A percentile compares a stretch with the other conserved stretches of the same genome.
Conservation (phyloP, 2,888 invertebrate genomes). For the Tridacna gigas region DNA sequence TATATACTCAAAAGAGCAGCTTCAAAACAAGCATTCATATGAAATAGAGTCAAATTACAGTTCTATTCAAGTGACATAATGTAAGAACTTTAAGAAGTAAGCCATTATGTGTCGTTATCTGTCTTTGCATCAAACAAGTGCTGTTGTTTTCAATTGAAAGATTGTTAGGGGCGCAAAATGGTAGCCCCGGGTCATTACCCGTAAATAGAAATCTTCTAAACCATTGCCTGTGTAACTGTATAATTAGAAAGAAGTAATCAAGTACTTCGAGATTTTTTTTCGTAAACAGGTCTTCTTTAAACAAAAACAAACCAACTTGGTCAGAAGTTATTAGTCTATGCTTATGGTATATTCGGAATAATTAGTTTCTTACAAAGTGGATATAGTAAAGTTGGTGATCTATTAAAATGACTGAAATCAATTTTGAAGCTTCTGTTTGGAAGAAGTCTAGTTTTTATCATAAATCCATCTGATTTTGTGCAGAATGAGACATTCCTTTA, state of each 20-base stretch:
- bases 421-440: too few relatives aligned
- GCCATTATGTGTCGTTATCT: conserved; percentile 22
- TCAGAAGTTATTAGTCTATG: not conserved
- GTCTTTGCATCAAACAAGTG: conserved; percentile 15
- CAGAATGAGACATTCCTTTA: too few relatives aligned
- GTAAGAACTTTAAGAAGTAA: conserved; percentile 4
- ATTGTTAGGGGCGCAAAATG: conserved; percentile 20
- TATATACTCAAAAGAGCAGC: conserved; percentile 6
- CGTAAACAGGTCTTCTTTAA: not conserved
- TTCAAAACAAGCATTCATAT: conserved; percentile 26
- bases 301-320: not conserved
- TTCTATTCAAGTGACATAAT: conserved; percentile 17
- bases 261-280: not conserved
- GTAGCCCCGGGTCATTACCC: conserved; percentile 16
- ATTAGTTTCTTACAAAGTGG: too few relatives aligned
- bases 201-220: conserved; percentile 6
- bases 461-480: too few relatives aligned
- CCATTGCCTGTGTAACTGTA: conserved; percentile 14
- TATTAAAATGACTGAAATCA: too few relatives aligned
- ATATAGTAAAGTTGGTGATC: too few relatives aligned
- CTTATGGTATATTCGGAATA: not conserved
- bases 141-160: conserved; percentile 27
- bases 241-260: conserved; percentile 26
- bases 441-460: too few relatives aligned
- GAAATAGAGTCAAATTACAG: not conserved